Conservation (phyloP, 2,797 vertebrate genomes). For the Dermochelys coriacea region DNA sequence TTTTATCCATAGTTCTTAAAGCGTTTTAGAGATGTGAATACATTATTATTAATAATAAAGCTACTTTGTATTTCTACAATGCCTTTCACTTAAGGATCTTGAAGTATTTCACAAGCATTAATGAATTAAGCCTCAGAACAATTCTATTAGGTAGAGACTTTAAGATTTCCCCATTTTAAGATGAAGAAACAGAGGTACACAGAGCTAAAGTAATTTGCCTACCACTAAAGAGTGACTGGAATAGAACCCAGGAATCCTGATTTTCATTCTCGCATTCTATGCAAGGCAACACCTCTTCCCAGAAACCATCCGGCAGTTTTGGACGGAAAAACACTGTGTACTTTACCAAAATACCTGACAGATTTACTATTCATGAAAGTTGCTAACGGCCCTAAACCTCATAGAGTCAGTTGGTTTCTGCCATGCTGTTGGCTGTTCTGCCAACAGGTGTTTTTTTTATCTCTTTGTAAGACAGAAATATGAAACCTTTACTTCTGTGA, state of each 20-base stretch:
- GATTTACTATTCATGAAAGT: neutral
- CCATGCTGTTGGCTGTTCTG: neutral
- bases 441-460: neutral
- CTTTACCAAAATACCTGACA: neutral
- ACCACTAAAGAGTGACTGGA: neutral
- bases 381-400: neutral
- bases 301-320: neutral
- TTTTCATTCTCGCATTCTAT: neutral
- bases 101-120: neutral
- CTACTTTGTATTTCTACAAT: slow-evolving; percentile 34
- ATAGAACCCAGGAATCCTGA: neutral
- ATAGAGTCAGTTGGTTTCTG: neutral
- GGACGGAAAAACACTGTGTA: slow-evolving; percentile 22
- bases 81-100: neutral
- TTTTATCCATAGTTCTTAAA: slow-evolving; percentile 45
- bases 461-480: neutral
- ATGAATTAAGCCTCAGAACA: neutral
- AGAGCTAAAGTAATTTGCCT: slow-evolving; percentile 19
- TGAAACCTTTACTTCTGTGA: neutral
- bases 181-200: slow-evolving; percentile 20
- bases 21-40: slow-evolving; percentile 48
- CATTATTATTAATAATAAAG: slow-evolving; percentile 30
- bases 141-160: neutral
- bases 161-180: neutral
- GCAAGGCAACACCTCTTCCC: neutral